phyloP scores from a whole-genome alignment of 2,797 vertebrate species.

The Urocyon cinereoargenteus region DNA sequence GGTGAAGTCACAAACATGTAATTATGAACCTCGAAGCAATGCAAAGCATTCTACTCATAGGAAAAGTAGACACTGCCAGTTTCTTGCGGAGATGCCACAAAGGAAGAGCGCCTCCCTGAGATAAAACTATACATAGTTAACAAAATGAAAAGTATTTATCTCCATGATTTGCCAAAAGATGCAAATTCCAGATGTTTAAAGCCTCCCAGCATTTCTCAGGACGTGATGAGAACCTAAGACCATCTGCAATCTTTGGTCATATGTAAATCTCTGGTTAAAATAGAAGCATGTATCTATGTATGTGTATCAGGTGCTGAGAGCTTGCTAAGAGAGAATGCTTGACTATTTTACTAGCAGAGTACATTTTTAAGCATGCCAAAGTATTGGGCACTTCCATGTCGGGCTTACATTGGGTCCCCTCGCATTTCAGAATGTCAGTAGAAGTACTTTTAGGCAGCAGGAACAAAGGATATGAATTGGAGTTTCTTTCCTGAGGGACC shows the following conservation, averaged over 20 bases:
- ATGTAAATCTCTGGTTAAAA: slow-evolving; percentile 64
- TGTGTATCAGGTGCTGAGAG: background rate
- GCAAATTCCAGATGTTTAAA: slow-evolving; percentile 51
- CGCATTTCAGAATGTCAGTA: slow-evolving; percentile 13
- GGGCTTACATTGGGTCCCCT: background rate
- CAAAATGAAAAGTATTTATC: slow-evolving; percentile 54
- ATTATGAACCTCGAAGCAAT: slow-evolving; percentile 76
- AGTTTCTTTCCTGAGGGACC: background rate
- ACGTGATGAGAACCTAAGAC: slow-evolving; percentile 54
- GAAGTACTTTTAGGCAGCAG: background rate
- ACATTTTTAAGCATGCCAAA: background rate
- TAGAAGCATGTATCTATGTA: background rate
- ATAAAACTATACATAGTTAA: slow-evolving; percentile 58
- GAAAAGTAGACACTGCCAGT: slow-evolving; percentile 64
- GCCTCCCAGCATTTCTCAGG: slow-evolving; percentile 2
- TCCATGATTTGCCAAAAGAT: slow-evolving; percentile 34
- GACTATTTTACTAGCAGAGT: background rate
- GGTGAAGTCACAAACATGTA: slow-evolving; percentile 79
- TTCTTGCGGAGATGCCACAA: slow-evolving; percentile 74
- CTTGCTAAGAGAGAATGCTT: slow-evolving; percentile 8
- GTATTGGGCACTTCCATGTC: background rate
- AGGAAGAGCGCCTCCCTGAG: slow-evolving; percentile 47
- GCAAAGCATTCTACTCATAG: slow-evolving; percentile 67
- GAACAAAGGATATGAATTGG: background rate
- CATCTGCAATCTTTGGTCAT: slow-evolving; percentile 27